phyloP scores from a whole-genome alignment of 2,888 invertebrate genomes.

The Carpatolechia fugitivella region DNA sequence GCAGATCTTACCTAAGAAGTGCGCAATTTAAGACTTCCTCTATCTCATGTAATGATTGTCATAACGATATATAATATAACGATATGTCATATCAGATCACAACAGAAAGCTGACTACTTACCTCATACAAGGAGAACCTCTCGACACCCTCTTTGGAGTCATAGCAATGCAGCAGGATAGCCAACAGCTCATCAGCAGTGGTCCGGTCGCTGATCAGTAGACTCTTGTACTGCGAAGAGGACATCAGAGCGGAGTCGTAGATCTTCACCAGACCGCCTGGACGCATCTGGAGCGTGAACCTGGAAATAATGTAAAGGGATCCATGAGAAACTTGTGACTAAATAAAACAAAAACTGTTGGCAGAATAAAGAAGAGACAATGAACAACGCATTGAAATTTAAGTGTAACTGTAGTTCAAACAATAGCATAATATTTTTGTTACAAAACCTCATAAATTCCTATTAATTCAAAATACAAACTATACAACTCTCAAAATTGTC shows the following conservation, averaged over 20 bases:
- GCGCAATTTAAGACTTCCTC: no score
- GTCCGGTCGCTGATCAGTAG: constrained; percentile 93
- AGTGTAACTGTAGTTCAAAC: no score
- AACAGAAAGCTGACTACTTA: constrained; percentile 47
- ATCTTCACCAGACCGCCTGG: constrained; percentile 95
- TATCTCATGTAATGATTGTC: no score
- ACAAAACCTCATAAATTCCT: no score
- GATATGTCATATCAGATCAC: no score
- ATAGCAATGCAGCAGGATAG: constrained; percentile 90
- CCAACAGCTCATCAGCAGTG: constrained; percentile 92
- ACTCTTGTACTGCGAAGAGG: constrained; percentile 95
- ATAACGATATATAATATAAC: no score
- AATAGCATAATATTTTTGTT: no score
- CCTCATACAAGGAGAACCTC: constrained; percentile 93
- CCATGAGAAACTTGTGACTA: not conserved
- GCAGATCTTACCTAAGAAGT: no score
- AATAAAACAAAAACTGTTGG: not conserved
- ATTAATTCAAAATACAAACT: no score
- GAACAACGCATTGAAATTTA: no score
- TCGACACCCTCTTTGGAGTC: constrained; percentile 90
- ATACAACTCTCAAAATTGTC: no score
- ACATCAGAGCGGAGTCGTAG: constrained; percentile 94
- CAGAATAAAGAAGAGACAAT: not conserved
- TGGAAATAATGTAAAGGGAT: constrained; percentile 50
- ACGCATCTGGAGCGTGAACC: constrained; percentile 92